phyloP scores from a whole-genome alignment of 2,888 invertebrate genomes.

The Halictus quadricinctus region DNA sequence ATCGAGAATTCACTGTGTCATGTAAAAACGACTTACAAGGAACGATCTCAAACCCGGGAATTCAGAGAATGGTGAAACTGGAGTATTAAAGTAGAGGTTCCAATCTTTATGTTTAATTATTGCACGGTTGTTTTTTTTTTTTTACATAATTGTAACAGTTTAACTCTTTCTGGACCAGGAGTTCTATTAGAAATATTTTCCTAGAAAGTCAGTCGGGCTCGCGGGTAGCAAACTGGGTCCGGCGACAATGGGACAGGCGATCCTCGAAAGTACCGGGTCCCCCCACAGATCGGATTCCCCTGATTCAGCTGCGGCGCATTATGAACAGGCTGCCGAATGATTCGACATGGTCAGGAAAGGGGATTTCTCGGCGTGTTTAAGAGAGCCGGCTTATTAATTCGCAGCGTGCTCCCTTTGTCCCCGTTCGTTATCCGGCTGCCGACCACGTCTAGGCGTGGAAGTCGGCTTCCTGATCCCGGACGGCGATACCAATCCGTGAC shows the following conservation, averaged over 20 bases:
- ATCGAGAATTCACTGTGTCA: too few relatives aligned
- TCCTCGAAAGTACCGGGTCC: constrained; percentile 44
- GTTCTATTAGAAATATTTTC: too few relatives aligned
- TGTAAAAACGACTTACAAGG: too few relatives aligned
- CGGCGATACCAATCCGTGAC: constrained; percentile 63
- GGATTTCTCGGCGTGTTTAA: constrained; percentile 66
- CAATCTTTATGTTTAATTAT: too few relatives aligned
- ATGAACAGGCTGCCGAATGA: constrained; percentile 76
- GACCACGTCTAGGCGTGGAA: constrained; percentile 34
- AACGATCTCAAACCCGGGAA: too few relatives aligned
- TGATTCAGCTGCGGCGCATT: constrained; percentile 79
- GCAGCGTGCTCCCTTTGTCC: constrained; percentile 70
- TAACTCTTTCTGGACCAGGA: too few relatives aligned
- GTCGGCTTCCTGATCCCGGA: constrained; percentile 23
- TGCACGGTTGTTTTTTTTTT: too few relatives aligned
- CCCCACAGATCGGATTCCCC: constrained; percentile 22
- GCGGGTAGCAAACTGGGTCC: constrained; percentile 48
- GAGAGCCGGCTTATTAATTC: constrained; percentile 80
- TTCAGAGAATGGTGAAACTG: too few relatives aligned
- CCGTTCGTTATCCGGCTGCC: constrained; percentile 28
- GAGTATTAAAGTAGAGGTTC: too few relatives aligned
- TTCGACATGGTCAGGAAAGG: constrained; percentile 52
- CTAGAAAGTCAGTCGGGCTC: neutral
- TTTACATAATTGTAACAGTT: too few relatives aligned
- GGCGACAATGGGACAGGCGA: constrained; percentile 58